phyloP scores from a whole-genome alignment of 1,140 invertebrate species.

The Drosophila hydei region DNA sequence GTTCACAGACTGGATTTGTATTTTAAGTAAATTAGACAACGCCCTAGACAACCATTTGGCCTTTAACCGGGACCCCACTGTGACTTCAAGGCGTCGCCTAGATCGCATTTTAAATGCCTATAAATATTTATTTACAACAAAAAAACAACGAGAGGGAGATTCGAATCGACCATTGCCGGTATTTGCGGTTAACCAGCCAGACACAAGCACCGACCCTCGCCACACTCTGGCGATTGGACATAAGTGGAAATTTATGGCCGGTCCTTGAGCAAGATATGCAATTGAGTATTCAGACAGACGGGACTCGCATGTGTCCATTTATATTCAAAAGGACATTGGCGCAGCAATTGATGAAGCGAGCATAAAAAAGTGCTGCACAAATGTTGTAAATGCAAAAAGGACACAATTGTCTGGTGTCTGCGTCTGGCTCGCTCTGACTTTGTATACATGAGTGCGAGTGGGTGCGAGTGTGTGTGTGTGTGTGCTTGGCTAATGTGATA shows the following conservation, averaged over 20 bases:
- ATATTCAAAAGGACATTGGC: constrained; percentile 54
- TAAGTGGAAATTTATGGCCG: constrained; percentile 55
- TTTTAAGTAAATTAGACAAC: constrained; percentile 73
- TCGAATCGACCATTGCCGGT: constrained; percentile 13
- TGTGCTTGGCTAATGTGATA: constrained; percentile 75
- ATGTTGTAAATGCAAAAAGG: constrained; percentile 49
- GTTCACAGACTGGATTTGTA: constrained; percentile 33
- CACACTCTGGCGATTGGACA: constrained; percentile 2
- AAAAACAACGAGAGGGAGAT: not conserved
- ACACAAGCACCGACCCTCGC: not conserved
- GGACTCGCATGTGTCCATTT: constrained; percentile 34
- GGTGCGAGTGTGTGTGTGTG: not conserved
- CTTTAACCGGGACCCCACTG: constrained; percentile 5
- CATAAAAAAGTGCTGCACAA: constrained; percentile 25
- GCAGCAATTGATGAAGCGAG: constrained; percentile 52
- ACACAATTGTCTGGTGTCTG: constrained; percentile 40
- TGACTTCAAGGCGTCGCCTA: constrained; percentile 20
- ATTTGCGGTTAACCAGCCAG: constrained; percentile 42
- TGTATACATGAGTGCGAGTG: not conserved
- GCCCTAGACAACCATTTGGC: constrained; percentile 4
- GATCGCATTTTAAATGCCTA: constrained; percentile 68
- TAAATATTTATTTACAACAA: constrained; percentile 74
- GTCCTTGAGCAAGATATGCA: constrained; percentile 51
- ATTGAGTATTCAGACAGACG: constrained; percentile 39
- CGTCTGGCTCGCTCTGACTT: not conserved